Conservation (phyloP, 2,113 vertebrate species). For the Scomber colias region DNA sequence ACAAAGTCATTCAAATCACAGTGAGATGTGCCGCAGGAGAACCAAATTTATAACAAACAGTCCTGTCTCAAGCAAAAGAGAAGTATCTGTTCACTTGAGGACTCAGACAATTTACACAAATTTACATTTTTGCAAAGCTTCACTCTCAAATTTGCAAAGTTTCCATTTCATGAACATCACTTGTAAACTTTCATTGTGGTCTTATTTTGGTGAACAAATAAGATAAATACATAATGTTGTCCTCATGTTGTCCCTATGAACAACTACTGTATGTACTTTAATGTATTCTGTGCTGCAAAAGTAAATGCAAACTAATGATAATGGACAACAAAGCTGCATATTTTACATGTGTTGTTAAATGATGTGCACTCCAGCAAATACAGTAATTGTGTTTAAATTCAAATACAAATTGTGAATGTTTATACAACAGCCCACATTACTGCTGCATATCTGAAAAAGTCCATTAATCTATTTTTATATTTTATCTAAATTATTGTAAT, state of each 20-base stretch:
- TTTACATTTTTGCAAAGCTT: constrained; percentile 49
- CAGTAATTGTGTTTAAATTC: neutral
- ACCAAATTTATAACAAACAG: constrained; percentile 1
- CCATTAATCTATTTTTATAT: neutral
- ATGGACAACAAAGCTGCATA: neutral
- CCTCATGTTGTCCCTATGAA: neutral
- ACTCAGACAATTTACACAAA: constrained; percentile 43
- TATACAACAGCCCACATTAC: neutral
- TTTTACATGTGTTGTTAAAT: neutral
- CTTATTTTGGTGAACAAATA: neutral
- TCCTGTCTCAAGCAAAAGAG: neutral
- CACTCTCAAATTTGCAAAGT: constrained; percentile 33
- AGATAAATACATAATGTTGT: too few relatives aligned
- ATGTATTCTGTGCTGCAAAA: neutral
- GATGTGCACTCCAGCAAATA: too few relatives aligned
- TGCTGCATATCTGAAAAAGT: neutral
- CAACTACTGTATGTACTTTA: neutral
- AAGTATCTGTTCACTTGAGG: neutral
- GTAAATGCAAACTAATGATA: neutral
- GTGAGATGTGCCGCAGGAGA: neutral
- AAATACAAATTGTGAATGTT: neutral
- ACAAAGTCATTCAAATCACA: constrained; percentile 36
- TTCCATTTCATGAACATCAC: neutral
- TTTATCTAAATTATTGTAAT: neutral
- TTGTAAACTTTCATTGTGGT: neutral